phyloP scores from a whole-genome alignment of 2,888 invertebrate genomes.

The Leptodirus hochenwartii region DNA sequence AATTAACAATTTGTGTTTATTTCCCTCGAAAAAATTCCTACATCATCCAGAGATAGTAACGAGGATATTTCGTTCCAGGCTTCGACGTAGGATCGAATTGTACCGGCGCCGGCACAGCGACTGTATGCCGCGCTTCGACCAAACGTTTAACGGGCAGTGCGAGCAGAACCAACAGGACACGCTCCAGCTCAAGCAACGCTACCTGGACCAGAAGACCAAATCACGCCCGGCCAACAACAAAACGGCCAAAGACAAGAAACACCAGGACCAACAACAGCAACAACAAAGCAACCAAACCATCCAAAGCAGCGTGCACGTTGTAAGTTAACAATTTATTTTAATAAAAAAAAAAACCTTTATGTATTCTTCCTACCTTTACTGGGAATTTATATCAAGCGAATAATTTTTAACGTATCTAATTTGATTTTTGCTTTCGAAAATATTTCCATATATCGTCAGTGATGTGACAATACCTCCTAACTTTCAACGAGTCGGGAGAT shows the following conservation, averaged over 20 bases:
- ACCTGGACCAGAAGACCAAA: constrained; percentile 80
- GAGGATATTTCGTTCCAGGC: constrained; percentile 27
- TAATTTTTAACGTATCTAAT: no score
- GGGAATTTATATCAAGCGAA: no score
- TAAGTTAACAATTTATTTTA: no score
- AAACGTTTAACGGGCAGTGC: constrained; percentile 69
- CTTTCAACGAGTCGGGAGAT: no score
- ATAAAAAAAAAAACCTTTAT: constrained; percentile 4
- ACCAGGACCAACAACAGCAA: constrained; percentile 27
- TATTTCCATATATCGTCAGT: no score
- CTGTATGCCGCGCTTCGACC: constrained; percentile 74
- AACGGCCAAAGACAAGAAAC: constrained; percentile 63
- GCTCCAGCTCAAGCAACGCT: constrained; percentile 69
- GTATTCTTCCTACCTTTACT: background rate
- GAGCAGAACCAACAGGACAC: constrained; percentile 87
- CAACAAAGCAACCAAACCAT: no score
- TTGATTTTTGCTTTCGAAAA: no score
- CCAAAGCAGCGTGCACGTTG: constrained; percentile 65
- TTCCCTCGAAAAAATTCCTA: no score
- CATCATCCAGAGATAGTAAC: no score
- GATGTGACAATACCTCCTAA: no score
- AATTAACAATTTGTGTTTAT: no score
- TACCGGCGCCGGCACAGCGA: constrained; percentile 75
- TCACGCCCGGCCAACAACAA: no score
- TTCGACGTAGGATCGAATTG: constrained; percentile 62